These are phyloP conservation scores for Hylaeus anthracinus DNA, from an alignment of 1,140 invertebrate species.

Conservation along the genomic window DNA sequence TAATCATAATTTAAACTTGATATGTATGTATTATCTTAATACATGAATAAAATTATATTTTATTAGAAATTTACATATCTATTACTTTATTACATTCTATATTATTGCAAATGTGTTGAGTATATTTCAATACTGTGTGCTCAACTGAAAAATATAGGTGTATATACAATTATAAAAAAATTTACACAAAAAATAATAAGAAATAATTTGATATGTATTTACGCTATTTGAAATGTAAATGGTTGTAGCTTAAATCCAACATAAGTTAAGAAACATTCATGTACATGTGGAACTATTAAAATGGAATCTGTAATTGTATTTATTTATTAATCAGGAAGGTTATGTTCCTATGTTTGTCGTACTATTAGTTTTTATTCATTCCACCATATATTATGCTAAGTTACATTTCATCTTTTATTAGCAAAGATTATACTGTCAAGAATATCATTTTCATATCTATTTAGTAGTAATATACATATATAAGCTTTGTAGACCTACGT, in stretches of 20 bases:
- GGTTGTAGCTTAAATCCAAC: not conserved
- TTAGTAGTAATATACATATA: constrained; percentile 16
- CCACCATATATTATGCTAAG: not conserved
- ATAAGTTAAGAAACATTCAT: constrained; percentile 9
- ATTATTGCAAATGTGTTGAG: not conserved
- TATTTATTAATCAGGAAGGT: not conserved
- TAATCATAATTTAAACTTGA: constrained; percentile 10
- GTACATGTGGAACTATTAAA: constrained; percentile 5
- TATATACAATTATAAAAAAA: not conserved
- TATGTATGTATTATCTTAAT: not conserved
- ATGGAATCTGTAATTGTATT: too few species aligned
- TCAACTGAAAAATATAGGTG: constrained; percentile 8
- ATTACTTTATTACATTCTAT: constrained; percentile 15
- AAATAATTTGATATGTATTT: constrained; percentile 24
- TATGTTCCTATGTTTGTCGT: not conserved
- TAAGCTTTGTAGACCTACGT: constrained; percentile 12
- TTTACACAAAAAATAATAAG: not conserved
- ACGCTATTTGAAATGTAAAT: constrained; percentile 2
- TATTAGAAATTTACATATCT: constrained; percentile 34
- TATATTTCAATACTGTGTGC: constrained; percentile 10
- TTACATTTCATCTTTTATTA: constrained; percentile 8
- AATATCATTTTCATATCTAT: constrained; percentile 15
- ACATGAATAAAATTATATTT: constrained; percentile 39
- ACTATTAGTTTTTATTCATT: constrained; percentile 1
- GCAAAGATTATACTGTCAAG: constrained; percentile 1